phyloP scores from a whole-genome alignment of 2,113 vertebrate species.

The Todiramphus saurophagus region DNA sequence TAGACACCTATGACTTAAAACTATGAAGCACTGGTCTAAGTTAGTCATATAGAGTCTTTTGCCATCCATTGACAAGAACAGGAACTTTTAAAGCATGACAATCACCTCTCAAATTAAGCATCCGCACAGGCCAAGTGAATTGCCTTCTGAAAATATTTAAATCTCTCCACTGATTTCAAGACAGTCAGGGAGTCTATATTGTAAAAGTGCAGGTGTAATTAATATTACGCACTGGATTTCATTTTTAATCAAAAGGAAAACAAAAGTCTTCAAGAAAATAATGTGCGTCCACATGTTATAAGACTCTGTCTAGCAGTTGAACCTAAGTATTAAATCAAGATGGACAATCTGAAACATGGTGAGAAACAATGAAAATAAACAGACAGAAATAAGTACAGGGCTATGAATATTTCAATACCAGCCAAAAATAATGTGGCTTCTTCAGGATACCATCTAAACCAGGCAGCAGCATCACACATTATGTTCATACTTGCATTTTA shows the following conservation, averaged over 20 bases:
- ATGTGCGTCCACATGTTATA: background rate
- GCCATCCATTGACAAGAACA: background rate
- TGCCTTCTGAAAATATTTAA: background rate
- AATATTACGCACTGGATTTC: background rate
- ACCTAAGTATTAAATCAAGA: background rate
- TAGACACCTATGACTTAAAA: background rate
- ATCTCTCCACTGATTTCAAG: background rate
- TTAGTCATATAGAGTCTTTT: background rate
- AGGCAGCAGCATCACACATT: background rate
- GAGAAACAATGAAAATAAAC: background rate
- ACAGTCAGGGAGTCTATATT: background rate
- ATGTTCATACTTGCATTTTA: background rate
- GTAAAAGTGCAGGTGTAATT: background rate
- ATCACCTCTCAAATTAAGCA: background rate
- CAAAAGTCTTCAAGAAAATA: background rate
- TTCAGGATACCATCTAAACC: background rate
- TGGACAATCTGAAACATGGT: background rate
- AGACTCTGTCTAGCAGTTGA: background rate
- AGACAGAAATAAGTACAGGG: background rate
- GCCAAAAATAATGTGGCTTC: background rate
- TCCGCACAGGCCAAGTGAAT: background rate
- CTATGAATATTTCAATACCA: background rate
- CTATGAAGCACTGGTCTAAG: background rate
- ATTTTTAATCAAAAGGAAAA: background rate
- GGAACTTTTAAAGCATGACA: background rate